Base-by-base conservation (phyloP, 2,113 vertebrate species). In the Leptobrachium ailaonicum region DNA sequence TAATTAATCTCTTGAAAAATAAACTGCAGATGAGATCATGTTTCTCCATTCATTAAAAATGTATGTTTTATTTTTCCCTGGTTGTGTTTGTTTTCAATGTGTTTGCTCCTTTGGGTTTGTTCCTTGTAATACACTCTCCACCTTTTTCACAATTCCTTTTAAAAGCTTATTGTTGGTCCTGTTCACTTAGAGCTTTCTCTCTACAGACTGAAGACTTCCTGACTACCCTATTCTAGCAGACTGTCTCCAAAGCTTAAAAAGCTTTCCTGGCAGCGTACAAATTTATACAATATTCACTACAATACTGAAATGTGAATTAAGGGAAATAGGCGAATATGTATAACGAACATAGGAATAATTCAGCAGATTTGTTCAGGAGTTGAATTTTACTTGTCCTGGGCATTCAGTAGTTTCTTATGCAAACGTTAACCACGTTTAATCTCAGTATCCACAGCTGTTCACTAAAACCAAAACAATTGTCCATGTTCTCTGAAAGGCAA, bases 171-270 rank as follows among this genome's bases (percentile, higher is more conserved):
- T 60, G 68, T 42, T 60, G 20, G 41, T 77, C 45, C 41, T 67
- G 64, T 42, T 76, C 75, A 67, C 75, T 53, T 50, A 69, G 43
- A 41, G 66, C 12, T 69, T 41, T 69, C 75, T 70, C 41, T 50
- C 47, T 10, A 70, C 41, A 77, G 75, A 69, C 43, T 58, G 13
- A 66, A 77, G 66, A 77, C 63, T 11, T 77, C 75, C 58, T 77
- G 66, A 66, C 50, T 66, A 43, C 62, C 20, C 12, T 14, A 10
- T 66, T 10, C 20, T 77, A 45, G 56, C 66, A 77, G 66, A 69
- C 75, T 77, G 75, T 77, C 66, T 77, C 75, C 75, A 67, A 67
- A 53, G 42, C 32, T 14, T 45, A 69, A 66, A 77, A 77, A 77
- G 75, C 75, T 77, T 69, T 77, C 53, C 66, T 77, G 75, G 75